phyloP scores from a whole-genome alignment of 2,888 invertebrate genomes.

The Pseudeuparius sepicola region DNA sequence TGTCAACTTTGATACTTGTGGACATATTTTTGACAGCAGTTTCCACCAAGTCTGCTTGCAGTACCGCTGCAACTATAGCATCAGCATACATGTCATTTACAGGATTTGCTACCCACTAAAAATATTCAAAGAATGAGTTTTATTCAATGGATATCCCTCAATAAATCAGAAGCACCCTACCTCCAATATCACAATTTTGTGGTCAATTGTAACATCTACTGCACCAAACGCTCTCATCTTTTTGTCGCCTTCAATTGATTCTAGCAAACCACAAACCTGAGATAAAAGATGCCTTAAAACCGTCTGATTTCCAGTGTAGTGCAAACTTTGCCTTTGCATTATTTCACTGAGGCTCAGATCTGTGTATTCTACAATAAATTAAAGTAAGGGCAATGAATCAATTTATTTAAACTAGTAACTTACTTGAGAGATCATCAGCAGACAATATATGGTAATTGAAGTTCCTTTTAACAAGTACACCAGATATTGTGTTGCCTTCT shows the following conservation, averaged over 20 bases:
- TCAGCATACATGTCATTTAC: conserved; percentile 98
- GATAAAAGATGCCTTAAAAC: conserved; percentile 66
- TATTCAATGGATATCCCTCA: no score
- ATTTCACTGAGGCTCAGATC: conserved; percentile 91
- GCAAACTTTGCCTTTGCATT: conserved; percentile 83
- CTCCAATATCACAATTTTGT: conserved; percentile 75
- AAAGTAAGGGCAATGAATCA: not conserved
- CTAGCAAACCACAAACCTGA: conserved; percentile 68
- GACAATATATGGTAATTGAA: conserved; percentile 96
- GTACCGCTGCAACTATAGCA: conserved; percentile 78
- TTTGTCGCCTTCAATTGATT: conserved; percentile 55
- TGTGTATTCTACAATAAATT: conserved; percentile 68
- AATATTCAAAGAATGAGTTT: conserved; percentile 16
- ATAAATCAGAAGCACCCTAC: no score
- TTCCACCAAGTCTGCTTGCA: conserved; percentile 69
- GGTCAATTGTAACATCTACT: conserved; percentile 72
- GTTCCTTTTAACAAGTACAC: conserved; percentile 91
- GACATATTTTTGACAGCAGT: conserved; percentile 50
- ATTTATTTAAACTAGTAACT: conserved; percentile 30
- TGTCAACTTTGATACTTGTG: conserved; percentile 65
- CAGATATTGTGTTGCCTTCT: conserved; percentile 72
- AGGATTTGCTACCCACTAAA: conserved; percentile 85
- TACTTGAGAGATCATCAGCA: conserved; percentile 81
- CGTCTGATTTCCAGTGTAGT: conserved; percentile 66
- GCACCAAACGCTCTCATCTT: conserved; percentile 73